Evolutionary conservation across 1,140 invertebrate genomes (phyloP).

Genomic region (Meloidogyne floridensis): DNA sequence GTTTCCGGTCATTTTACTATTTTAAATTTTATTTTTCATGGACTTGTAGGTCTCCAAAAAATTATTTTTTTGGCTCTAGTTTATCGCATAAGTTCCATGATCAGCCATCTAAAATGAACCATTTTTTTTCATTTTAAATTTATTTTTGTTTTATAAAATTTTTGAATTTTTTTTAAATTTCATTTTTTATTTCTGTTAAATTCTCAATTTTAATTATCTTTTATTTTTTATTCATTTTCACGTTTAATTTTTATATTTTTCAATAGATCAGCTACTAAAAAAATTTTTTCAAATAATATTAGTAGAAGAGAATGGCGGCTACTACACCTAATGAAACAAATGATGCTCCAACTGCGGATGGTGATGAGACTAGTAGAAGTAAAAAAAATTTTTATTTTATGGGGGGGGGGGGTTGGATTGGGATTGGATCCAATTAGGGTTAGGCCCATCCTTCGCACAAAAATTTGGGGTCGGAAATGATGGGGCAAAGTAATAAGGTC

Average conservation of each 20-base stretch:
- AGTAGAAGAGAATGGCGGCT: slow-evolving; percentile 9
- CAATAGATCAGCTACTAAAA: neutral
- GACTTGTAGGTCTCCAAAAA: too few relatives aligned
- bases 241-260: slow-evolving; percentile 8
- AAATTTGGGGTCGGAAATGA: too few relatives aligned
- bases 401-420: too few relatives aligned
- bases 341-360: neutral
- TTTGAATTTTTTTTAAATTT: slow-evolving; percentile 22
- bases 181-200: neutral
- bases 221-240: neutral
- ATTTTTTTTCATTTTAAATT: too few relatives aligned
- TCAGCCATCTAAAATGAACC: too few relatives aligned
- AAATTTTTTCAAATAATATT: neutral
- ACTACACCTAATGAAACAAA: neutral
- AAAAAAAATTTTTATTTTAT: too few relatives aligned
- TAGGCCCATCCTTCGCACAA: too few relatives aligned
- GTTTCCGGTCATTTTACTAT: neutral
- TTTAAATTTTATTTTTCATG: neutral
- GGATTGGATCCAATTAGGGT: too few relatives aligned
- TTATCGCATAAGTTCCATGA: too few relatives aligned
- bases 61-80: too few relatives aligned
- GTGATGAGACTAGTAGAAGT: slow-evolving; percentile 37
- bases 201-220: neutral
- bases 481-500: too few relatives aligned
- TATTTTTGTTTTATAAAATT: slow-evolving; percentile 2